Conservation (phyloP, 2,797 vertebrate species). For the Sardinella longiceps region DNA sequence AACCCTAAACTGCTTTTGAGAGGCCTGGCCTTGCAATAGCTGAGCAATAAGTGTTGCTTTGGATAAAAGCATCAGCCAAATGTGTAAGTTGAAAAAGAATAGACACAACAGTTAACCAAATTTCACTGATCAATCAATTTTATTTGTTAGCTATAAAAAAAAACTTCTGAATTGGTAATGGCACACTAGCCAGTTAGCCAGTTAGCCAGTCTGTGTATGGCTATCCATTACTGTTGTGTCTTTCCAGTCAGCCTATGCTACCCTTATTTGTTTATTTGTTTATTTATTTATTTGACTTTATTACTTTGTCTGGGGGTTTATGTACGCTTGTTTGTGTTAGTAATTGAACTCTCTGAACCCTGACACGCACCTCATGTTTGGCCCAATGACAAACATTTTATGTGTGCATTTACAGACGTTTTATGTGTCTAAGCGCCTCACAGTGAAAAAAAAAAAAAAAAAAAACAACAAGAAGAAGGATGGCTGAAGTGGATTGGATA, state of each 20-base stretch:
- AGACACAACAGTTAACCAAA: not conserved
- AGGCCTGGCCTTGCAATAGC: no score
- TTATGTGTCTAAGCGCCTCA: slow-evolving; percentile 55
- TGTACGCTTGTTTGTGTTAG: slow-evolving; percentile 21
- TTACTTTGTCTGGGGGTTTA: slow-evolving; percentile 11
- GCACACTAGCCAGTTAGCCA: no score
- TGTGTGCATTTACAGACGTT: slow-evolving; percentile 48
- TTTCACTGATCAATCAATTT: not conserved
- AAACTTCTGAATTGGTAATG: not conserved
- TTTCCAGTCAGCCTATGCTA: not conserved
- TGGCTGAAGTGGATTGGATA: slow-evolving; percentile 41
- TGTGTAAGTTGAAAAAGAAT: no score
- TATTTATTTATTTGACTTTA: slow-evolving; percentile 21
- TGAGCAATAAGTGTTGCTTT: no score
- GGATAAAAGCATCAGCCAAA: no score
- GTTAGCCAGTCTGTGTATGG: not conserved
- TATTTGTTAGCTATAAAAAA: not conserved
- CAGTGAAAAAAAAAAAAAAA: not conserved
- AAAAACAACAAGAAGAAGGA: slow-evolving; percentile 39
- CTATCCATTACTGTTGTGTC: not conserved
- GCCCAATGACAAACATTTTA: slow-evolving; percentile 46
- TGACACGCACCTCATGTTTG: slow-evolving; percentile 12
- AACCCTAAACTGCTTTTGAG: no score
- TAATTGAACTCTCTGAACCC: slow-evolving; percentile 42
- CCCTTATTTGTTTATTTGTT: slow-evolving; percentile 7